A percentile compares a stretch with the other conserved stretches of the same genome.
phyloP scores from a whole-genome alignment of 2,113 vertebrate species.

The Epinephelus cyanopodus region DNA sequence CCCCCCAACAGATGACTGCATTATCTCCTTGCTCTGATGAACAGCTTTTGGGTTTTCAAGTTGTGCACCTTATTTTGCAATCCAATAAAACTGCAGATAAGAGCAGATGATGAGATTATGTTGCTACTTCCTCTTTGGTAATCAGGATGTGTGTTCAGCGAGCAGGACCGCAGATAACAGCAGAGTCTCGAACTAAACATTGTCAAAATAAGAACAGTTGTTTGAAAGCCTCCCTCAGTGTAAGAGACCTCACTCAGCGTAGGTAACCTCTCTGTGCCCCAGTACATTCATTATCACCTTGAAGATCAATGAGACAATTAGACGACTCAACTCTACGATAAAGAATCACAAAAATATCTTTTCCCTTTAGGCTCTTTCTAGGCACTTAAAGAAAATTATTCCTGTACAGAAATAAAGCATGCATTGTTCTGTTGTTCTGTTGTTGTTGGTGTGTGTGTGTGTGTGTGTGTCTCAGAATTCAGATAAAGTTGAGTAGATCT shows the following conservation, averaged over 20 bases:
- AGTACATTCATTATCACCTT: constrained; percentile 64
- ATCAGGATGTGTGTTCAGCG: constrained; percentile 60
- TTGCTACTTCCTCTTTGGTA: constrained; percentile 75
- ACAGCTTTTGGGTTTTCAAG: constrained; percentile 10
- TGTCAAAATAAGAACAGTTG: constrained; percentile 15
- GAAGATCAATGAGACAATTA: constrained; percentile 42
- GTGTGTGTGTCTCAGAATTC: constrained; percentile 18
- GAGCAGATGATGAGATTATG: constrained; percentile 61
- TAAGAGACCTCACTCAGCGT: constrained; percentile 57
- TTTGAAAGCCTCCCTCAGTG: constrained; percentile 42
- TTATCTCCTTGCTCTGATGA: neutral
- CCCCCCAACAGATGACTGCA: neutral
- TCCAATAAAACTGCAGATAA: constrained; percentile 24
- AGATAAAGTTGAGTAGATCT: constrained; percentile 86
- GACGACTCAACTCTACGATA: constrained; percentile 75
- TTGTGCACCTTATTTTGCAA: constrained; percentile 16
- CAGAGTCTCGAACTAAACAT: constrained; percentile 47
- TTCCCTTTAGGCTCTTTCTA: constrained; percentile 84
- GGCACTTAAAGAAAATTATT: constrained; percentile 90
- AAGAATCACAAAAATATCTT: constrained; percentile 84
- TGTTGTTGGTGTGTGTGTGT: neutral
- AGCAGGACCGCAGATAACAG: constrained; percentile 63
- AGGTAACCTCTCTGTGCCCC: constrained; percentile 40
- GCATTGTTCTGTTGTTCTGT: constrained; percentile 80
- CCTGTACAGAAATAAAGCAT: constrained; percentile 90